These are phyloP conservation scores for Melanophora roralis DNA, from an alignment of 2,888 invertebrate species.

Conservation along the genomic window DNA sequence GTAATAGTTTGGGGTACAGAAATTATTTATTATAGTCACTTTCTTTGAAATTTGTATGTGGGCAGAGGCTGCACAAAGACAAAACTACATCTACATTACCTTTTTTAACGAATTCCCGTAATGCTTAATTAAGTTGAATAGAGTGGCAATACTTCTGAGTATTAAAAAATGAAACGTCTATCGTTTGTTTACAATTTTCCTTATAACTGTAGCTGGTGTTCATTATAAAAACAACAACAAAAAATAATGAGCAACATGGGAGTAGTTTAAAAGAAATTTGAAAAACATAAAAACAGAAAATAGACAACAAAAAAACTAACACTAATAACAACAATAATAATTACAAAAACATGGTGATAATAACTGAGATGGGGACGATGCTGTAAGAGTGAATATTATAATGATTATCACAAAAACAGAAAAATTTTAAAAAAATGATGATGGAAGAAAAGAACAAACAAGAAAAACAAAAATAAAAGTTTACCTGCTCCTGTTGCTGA, in stretches of 20 bases:
- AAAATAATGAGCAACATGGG: conserved; percentile 60
- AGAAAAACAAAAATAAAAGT: conserved; percentile 24
- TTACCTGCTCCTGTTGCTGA: conserved; percentile 56
- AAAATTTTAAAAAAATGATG: background rate
- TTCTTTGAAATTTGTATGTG: no score
- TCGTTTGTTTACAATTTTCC: conserved; percentile 10
- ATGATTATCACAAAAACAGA: conserved; percentile 1
- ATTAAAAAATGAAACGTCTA: conserved; percentile 1
- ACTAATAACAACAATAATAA: conserved; percentile 13
- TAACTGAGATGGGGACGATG: background rate
- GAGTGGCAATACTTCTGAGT: background rate
- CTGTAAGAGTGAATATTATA: background rate
- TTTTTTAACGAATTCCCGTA: background rate
- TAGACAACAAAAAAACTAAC: conserved; percentile 21
- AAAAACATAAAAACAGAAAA: conserved; percentile 18
- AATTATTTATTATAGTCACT: no score
- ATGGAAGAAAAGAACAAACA: conserved; percentile 6
- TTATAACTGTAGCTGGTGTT: background rate
- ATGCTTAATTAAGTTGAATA: background rate
- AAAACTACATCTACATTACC: background rate
- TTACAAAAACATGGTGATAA: background rate
- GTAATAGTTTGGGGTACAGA: no score
- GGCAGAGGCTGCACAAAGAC: background rate
- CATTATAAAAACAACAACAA: conserved; percentile 52
- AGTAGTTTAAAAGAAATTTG: conserved; percentile 43